Evolutionary conservation across 2,113 vertebrate species (phyloP).

Genomic region (Clarias macrocephalus): DNA sequence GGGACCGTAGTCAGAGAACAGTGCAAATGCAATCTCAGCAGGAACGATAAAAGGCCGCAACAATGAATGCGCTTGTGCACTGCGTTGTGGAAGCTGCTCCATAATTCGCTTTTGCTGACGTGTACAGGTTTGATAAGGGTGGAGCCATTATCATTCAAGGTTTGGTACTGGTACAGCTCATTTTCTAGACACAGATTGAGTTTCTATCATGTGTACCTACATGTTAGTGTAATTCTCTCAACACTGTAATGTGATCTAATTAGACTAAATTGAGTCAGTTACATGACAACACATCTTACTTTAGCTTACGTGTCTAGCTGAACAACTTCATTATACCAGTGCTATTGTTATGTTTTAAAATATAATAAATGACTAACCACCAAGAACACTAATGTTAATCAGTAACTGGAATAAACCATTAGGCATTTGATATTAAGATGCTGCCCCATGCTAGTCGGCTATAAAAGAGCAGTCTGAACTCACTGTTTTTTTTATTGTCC

Average conservation of each 20-base stretch:
- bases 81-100: slow-evolving; percentile 59
- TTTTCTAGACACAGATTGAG: not conserved
- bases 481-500: slow-evolving; percentile 47
- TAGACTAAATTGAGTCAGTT: not conserved
- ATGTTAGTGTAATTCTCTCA: not conserved
- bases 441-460: slow-evolving; percentile 40
- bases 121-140: slow-evolving; percentile 42
- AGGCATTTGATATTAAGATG: slow-evolving; percentile 61
- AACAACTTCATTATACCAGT: slow-evolving; percentile 25
- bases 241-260: not conserved
- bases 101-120: slow-evolving; percentile 60
- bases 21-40: slow-evolving; percentile 61
- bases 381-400: slow-evolving; percentile 58
- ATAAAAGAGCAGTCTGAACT: slow-evolving; percentile 42
- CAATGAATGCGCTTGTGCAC: slow-evolving; percentile 30
- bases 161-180: not conserved
- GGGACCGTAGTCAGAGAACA: slow-evolving; percentile 35
- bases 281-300: not conserved
- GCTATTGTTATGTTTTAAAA: not conserved
- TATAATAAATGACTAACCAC: slow-evolving; percentile 53
- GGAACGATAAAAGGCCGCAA: slow-evolving; percentile 49
- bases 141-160: slow-evolving; percentile 24
- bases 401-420: slow-evolving; percentile 58
- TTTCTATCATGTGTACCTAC: not conserved
- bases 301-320: not conserved